These are phyloP conservation scores for Chlorodrepanis virens DNA, from an alignment of 2,113 vertebrate species.

Conservation along the genomic window DNA sequence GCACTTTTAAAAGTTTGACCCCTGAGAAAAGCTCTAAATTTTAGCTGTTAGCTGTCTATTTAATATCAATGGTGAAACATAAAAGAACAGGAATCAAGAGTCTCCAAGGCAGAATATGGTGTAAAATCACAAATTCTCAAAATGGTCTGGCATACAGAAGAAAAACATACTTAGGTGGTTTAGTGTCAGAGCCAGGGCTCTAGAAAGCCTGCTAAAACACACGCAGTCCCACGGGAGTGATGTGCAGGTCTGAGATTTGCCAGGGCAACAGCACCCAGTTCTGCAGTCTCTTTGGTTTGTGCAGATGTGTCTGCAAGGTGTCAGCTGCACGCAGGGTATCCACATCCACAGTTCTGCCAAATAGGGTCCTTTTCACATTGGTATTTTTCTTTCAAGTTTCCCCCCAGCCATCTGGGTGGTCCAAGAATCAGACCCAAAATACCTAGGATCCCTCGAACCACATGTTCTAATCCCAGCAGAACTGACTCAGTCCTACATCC, in stretches of 20 bases:
- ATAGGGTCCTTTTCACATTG: neutral
- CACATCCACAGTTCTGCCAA: slow-evolving; percentile 21
- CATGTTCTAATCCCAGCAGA: slow-evolving; percentile 60
- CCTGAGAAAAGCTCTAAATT: neutral
- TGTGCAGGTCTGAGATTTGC: neutral
- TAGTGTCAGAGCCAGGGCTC: slow-evolving; percentile 16
- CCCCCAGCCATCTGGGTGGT: slow-evolving; percentile 57
- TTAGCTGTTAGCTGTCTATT: slow-evolving; percentile 12
- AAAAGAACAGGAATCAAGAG: slow-evolving; percentile 14
- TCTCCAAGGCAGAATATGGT: neutral
- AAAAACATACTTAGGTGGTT: neutral
- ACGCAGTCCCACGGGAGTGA: rapidly evolving
- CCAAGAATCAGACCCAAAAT: slow-evolving; percentile 38
- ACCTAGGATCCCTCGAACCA: slow-evolving; percentile 54
- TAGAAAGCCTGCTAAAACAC: neutral
- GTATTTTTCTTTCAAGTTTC: neutral
- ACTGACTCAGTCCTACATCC: slow-evolving; percentile 61
- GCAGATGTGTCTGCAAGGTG: neutral
- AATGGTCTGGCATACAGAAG: slow-evolving; percentile 12
- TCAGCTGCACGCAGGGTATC: neutral
- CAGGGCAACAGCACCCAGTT: slow-evolving; percentile 19
- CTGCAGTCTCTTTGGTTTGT: neutral
- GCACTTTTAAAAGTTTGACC: neutral
- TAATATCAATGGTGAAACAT: neutral
- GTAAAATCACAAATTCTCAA: slow-evolving; percentile 42